Conservation (phyloP, 2,888 invertebrate species). For the Hypselothyrea guttata region DNA sequence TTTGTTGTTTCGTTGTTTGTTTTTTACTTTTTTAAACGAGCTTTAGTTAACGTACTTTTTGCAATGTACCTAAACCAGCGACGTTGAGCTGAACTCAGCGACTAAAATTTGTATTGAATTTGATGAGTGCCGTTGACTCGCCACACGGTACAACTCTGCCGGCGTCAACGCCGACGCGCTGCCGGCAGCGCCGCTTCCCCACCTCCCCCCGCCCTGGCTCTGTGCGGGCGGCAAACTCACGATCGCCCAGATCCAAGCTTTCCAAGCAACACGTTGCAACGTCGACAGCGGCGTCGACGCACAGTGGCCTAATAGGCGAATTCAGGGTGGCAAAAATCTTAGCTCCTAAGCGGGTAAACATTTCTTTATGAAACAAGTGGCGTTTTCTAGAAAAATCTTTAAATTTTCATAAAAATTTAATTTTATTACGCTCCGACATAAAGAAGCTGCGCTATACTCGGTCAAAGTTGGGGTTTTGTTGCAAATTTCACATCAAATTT, state of each 20-base stretch:
- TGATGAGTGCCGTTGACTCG: constrained; percentile 59
- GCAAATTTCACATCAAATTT: too few species aligned
- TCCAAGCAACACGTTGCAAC: neutral
- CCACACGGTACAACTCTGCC: constrained; percentile 39
- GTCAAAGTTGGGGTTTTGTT: too few species aligned
- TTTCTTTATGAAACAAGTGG: too few species aligned
- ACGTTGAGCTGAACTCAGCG: constrained; percentile 78
- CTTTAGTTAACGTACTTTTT: constrained; percentile 42
- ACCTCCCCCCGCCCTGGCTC: constrained; percentile 6
- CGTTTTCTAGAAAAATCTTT: too few species aligned
- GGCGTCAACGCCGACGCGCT: constrained; percentile 6
- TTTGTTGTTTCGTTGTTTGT: constrained; percentile 15
- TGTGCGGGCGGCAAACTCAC: constrained; percentile 23
- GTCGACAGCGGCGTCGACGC: neutral
- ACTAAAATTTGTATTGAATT: constrained; percentile 76
- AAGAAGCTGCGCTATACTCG: too few species aligned
- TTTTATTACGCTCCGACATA: too few species aligned
- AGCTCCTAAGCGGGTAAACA: too few species aligned
- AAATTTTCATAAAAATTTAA: too few species aligned
- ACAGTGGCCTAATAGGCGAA: too few species aligned
- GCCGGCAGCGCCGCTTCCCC: constrained; percentile 4
- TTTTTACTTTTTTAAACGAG: constrained; percentile 7
- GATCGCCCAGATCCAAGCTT: constrained; percentile 32
- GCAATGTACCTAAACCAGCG: constrained; percentile 57
- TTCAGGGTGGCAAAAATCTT: too few species aligned